Percentiles rank a stretch among this genome's conserved stretches.
These are phyloP conservation scores for Mionectes macconnelli DNA, from an alignment of 2,113 vertebrate genomes.

Conservation along the genomic window DNA sequence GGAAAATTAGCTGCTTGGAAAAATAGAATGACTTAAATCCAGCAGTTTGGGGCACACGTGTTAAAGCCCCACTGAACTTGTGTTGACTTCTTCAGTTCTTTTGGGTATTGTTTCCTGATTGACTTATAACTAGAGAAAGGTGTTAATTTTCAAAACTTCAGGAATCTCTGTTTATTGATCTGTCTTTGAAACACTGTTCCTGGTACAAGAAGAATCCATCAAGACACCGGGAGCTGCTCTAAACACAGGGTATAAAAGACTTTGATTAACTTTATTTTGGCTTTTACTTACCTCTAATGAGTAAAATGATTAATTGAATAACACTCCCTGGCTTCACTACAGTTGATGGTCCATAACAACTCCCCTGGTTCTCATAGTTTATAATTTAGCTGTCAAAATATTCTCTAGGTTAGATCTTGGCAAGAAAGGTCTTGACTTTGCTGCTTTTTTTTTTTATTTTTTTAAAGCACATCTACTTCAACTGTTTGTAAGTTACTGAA, in stretches of 20 bases:
- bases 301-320: slow-evolving; percentile 55
- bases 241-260: slow-evolving; percentile 20
- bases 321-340: slow-evolving; percentile 15
- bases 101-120: slow-evolving; percentile 9
- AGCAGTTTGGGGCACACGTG: slow-evolving; percentile 68
- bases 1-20: slow-evolving; percentile 83
- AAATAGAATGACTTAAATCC: slow-evolving; percentile 77
- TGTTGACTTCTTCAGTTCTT: slow-evolving; percentile 55
- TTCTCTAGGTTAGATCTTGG: slow-evolving; percentile 55
- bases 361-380: slow-evolving; percentile 57
- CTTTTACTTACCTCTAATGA: slow-evolving; percentile 52
- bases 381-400: slow-evolving; percentile 68
- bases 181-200: slow-evolving; percentile 48
- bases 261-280: slow-evolving; percentile 61
- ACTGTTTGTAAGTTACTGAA: slow-evolving; percentile 18
- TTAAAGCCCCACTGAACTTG: slow-evolving; percentile 62
- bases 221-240: slow-evolving; percentile 26
- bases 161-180: slow-evolving; percentile 56
- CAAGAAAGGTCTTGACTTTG: slow-evolving; percentile 44
- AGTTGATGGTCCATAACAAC: slow-evolving; percentile 60
- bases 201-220: slow-evolving; percentile 37
- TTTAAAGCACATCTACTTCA: neutral
- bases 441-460: neutral
- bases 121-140: slow-evolving; percentile 52
- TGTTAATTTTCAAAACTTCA: slow-evolving; percentile 61